phyloP scores from a whole-genome alignment of 2,797 vertebrate species.

The Cirrhinus molitorella region DNA sequence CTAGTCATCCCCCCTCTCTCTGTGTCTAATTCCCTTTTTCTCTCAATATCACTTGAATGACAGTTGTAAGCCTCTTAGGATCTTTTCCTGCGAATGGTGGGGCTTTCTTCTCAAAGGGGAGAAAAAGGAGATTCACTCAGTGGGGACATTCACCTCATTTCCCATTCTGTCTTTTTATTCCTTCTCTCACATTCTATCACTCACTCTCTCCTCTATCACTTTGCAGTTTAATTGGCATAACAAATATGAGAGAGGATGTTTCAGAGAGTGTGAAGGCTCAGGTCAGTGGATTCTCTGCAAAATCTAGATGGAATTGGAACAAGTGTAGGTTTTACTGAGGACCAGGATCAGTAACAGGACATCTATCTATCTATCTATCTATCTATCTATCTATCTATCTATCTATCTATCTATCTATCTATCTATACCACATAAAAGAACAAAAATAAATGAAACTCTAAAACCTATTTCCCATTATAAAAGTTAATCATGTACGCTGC shows the following conservation, averaged over 20 bases:
- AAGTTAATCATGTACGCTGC: background rate
- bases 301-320: background rate
- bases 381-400: too few relatives aligned
- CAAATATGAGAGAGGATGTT: constrained; percentile 35
- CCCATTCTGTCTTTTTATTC: constrained; percentile 38
- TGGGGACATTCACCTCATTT: constrained; percentile 41
- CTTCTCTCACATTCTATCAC: background rate
- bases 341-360: background rate
- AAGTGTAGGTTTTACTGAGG: background rate
- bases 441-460: background rate
- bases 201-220: constrained; percentile 10
- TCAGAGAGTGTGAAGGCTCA: constrained; percentile 2
- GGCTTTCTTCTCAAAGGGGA: constrained; percentile 26
- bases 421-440: background rate
- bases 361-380: too few relatives aligned
- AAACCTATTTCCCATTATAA: background rate
- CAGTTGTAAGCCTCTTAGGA: constrained; percentile 56
- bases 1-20: background rate
- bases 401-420: too few relatives aligned
- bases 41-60: constrained; percentile 48
- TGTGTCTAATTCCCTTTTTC: constrained; percentile 34
- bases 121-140: constrained; percentile 43
- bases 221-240: constrained; percentile 42
- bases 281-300: background rate
- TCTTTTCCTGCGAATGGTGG: constrained; percentile 38